Conservation (phyloP, 2,797 vertebrate species). For the Diglossa cyanea region DNA sequence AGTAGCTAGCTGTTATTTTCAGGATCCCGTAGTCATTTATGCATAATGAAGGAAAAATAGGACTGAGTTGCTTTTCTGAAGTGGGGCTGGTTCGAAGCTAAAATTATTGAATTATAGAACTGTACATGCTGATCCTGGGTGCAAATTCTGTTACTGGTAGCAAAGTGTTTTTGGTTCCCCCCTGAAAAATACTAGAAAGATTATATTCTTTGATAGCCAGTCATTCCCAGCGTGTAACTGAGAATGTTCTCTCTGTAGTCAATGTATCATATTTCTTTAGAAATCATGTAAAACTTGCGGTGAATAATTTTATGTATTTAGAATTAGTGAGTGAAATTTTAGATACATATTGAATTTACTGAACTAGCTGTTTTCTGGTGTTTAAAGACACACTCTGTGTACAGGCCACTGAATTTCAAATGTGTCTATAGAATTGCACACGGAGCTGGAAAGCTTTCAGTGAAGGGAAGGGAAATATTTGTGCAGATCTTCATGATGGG, state of each 20-base stretch:
- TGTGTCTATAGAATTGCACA: neutral
- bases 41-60: neutral
- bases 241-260: neutral
- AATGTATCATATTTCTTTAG: neutral
- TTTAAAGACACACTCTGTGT: neutral
- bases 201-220: neutral
- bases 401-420: neutral
- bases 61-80: neutral
- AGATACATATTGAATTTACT: neutral
- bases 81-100: neutral
- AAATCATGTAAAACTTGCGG: neutral
- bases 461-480: neutral
- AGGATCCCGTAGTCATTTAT: neutral
- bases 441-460: neutral
- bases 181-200: neutral
- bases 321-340: neutral
- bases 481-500: neutral
- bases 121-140: neutral
- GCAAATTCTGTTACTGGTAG: neutral
- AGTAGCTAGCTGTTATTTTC: neutral
- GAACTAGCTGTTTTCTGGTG: neutral
- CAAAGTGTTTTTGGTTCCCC: rapidly evolving
- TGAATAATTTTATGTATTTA: neutral
- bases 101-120: neutral
- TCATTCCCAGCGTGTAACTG: neutral